phyloP scores from a whole-genome alignment of 2,113 vertebrate species.

The Percina caprodes region DNA sequence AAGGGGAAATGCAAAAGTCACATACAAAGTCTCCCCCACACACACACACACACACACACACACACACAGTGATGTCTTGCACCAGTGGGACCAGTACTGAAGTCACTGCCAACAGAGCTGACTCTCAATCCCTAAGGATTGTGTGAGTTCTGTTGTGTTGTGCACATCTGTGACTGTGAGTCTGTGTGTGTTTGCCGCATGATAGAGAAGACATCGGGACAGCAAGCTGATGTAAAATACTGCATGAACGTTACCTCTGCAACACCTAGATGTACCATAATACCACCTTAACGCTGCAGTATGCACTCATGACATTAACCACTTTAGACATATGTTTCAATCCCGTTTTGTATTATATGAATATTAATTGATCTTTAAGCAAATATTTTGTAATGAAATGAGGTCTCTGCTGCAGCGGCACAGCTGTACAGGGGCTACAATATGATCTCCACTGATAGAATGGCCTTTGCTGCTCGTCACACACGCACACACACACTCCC shows the following conservation, averaged over 20 bases:
- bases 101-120: conserved; percentile 35
- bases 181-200: conserved; percentile 7
- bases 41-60: conserved; percentile 6
- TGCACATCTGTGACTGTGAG: conserved; percentile 5
- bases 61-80: conserved; percentile 38
- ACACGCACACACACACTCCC: not conserved
- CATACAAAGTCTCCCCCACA: no score
- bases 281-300: not conserved
- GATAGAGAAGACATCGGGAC: conserved; percentile 2
- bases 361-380: conserved; percentile 18
- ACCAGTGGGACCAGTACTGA: conserved; percentile 4
- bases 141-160: conserved; percentile 25
- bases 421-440: conserved; percentile 46
- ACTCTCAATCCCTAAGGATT: conserved; percentile 8
- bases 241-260: not conserved
- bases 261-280: not conserved
- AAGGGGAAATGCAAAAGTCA: conserved; percentile 35
- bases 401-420: conserved; percentile 36
- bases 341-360: not conserved
- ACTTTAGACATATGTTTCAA: not conserved
- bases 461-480: conserved; percentile 50
- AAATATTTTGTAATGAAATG: conserved; percentile 13
- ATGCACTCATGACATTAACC: not conserved
- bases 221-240: not conserved
- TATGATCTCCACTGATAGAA: conserved; percentile 60